A percentile compares a stretch with the other conserved stretches of the same genome.
phyloP scores from a whole-genome alignment of 2,888 invertebrate species.

The Nudaria mundana region DNA sequence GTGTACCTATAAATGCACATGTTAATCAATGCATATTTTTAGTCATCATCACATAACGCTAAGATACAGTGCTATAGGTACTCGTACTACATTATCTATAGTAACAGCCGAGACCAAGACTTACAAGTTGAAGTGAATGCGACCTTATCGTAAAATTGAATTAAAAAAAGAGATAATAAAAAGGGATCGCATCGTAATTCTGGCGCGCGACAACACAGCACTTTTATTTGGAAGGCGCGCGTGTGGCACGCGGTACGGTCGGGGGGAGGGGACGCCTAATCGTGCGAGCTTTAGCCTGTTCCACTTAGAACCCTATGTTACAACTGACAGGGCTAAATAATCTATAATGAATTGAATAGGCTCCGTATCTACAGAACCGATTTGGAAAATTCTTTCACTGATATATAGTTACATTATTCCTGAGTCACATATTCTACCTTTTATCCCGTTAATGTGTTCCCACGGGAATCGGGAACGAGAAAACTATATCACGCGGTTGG shows the following conservation, averaged over 20 bases:
- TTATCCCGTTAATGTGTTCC: no score
- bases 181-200: slow-evolving; percentile 76
- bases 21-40: slow-evolving; percentile 7
- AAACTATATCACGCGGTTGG: no score
- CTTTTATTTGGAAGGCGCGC: slow-evolving; percentile 73
- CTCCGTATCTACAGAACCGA: no score
- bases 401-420: no score
- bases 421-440: no score
- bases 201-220: slow-evolving; percentile 77
- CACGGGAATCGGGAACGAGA: no score
- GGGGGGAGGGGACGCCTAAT: slow-evolving; percentile 51
- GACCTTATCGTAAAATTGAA: slow-evolving; percentile 77
- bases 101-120: slow-evolving; percentile 35
- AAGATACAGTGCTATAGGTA: no score
- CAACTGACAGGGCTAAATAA: no score
- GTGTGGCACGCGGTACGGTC: slow-evolving; percentile 63
- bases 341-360: no score
- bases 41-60: slow-evolving; percentile 1
- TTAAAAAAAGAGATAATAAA: slow-evolving; percentile 78
- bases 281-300: slow-evolving; percentile 56
- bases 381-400: no score
- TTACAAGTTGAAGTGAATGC: slow-evolving; percentile 41
- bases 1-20: slow-evolving; percentile 4
- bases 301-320: slow-evolving; percentile 33
- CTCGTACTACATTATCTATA: slow-evolving; percentile 13